Evolutionary conservation across 2,888 invertebrate genomes (phyloP), one percentile per base, ranked within the genome.

Genomic region (Stramonita haemastoma): DNA sequence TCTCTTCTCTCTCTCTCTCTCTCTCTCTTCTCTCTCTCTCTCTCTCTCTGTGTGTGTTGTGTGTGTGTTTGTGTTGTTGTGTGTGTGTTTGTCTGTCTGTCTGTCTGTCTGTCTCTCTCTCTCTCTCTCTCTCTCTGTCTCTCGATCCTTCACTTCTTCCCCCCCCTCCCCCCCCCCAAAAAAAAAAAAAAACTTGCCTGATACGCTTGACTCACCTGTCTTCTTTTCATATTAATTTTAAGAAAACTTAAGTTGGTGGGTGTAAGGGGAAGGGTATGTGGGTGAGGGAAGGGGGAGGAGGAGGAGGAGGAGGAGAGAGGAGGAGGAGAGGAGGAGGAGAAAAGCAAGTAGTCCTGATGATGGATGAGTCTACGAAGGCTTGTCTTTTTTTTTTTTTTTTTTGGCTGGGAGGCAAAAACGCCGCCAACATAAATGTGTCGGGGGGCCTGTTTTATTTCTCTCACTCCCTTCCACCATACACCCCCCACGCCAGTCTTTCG

Each of bases 121-220:
- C 73, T 73, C 73, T n/a, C 73, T 73, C 73, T 73, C 73, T 73
- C 73, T n/a, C 73, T 73, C 73, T n/a, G 26, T 73, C 73, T 73
- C 17, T 73, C 17, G 6, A 15, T 73, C 73, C n/a, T n/a, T n/a
- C n/a, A n/a, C n/a, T n/a, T n/a, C n/a, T n/a, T n/a, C n/a, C n/a
- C n/a, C n/a, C n/a, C n/a, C n/a, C n/a, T n/a, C n/a, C n/a, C n/a
- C n/a, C n/a, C n/a, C n/a, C n/a, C n/a, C n/a, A n/a, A n/a, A n/a
- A n/a, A n/a, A n/a, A n/a, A n/a, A n/a, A n/a, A n/a, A 46, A 46
- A 46, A 46, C 46, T 46, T 46, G 46, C 8, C 46, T 46, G 46
- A 46, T 46, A 46, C 46, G 46, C 46, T 46, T 8, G 46, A 46
- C 46, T 46, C 46, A 46, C 8, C 46, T 46, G 46, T 46, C 46